Conservation (phyloP, 2,888 invertebrate genomes). For the Taenaris catops region DNA sequence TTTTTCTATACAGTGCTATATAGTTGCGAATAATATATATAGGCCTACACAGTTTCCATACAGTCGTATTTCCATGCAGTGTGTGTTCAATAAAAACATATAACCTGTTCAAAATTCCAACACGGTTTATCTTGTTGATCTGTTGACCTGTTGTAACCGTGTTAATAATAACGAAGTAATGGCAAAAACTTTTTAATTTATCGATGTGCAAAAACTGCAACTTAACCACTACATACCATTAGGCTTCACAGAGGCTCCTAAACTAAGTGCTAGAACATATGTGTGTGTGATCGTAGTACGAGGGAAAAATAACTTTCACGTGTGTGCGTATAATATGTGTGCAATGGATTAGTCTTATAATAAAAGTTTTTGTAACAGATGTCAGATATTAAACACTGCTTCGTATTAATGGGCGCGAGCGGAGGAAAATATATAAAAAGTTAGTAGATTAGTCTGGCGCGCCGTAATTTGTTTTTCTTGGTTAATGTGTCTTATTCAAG, state of each 20-base stretch:
- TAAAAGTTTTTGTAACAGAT: conserved; percentile 80
- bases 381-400: conserved; percentile 78
- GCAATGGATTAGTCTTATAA: conserved; percentile 79
- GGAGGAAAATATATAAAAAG: conserved; percentile 73
- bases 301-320: conserved; percentile 33
- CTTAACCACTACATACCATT: conserved; percentile 43
- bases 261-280: conserved; percentile 61
- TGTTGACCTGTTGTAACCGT: too few species aligned
- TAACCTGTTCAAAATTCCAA: too few species aligned
- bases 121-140: too few species aligned
- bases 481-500: conserved; percentile 23
- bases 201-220: conserved; percentile 5
- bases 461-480: conserved; percentile 37
- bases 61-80: too few species aligned
- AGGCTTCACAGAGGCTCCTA: conserved; percentile 49
- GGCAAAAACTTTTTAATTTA: too few species aligned
- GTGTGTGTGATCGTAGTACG: conserved; percentile 45
- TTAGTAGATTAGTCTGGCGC: conserved; percentile 64
- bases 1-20: too few species aligned
- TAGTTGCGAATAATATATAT: too few species aligned
- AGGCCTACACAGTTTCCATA: too few species aligned
- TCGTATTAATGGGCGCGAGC: conserved; percentile 71
- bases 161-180: too few species aligned
- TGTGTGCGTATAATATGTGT: conserved; percentile 44
- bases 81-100: too few species aligned